phyloP scores from a whole-genome alignment of 2,113 vertebrate genomes.

The Zingel zingel region DNA sequence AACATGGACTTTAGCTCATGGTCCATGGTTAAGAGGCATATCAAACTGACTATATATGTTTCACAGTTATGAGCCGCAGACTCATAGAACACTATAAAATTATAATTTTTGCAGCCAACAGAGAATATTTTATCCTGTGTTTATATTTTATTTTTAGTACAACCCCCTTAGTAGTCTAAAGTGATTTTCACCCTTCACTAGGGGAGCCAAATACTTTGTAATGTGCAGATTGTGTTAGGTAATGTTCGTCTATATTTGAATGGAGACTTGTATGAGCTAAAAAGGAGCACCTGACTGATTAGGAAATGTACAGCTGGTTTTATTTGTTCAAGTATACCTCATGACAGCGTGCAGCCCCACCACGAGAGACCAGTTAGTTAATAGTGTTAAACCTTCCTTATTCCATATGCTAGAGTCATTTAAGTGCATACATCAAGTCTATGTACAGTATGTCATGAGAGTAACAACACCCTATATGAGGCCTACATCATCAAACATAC shows the following conservation, averaged over 20 bases:
- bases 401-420: background rate
- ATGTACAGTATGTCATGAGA: no score
- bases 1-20: background rate
- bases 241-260: background rate
- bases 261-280: background rate
- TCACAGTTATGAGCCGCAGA: background rate
- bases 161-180: background rate
- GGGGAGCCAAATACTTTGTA: background rate
- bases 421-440: background rate
- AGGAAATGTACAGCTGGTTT: background rate
- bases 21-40: background rate
- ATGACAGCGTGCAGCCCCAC: background rate
- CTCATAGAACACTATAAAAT: background rate
- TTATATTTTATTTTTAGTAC: background rate
- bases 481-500: background rate
- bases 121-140: background rate
- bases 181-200: background rate
- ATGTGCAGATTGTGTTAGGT: background rate
- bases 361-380: background rate
- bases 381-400: background rate
- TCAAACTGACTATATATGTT: background rate
- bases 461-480: background rate
- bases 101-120: background rate
- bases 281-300: constrained; percentile 1
- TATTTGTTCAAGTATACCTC: background rate